Base-by-base conservation (phyloP, 2,888 invertebrate genomes). In the Lacanobia oleracea region DNA sequence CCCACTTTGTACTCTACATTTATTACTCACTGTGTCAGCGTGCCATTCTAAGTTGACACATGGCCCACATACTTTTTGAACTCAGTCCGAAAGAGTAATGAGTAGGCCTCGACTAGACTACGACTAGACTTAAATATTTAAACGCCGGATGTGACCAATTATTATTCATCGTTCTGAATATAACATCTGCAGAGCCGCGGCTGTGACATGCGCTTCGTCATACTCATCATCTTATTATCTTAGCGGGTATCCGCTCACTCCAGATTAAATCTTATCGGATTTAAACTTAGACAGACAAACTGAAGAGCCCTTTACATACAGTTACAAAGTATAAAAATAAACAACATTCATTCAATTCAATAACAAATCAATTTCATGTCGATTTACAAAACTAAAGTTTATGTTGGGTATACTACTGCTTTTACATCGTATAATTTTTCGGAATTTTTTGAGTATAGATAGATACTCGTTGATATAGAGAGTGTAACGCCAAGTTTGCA, bases 81-180 rank as follows among this genome's bases (percentile, higher is more conserved):
- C 64, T 50, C 21, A 2, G 23, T 66, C 70, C 64, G 50, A 70
- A 72, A 64, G 65, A 67, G 68, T 57, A 43, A 40, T 53, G 18
- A 60, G 21, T 64, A 67, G 54, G 56, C 62, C 64, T 62, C 51
- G 70, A 53, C 68, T 69, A 86, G 72, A 86, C 86, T 60, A 67
- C 40, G 56, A 56, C 72, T 75, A 82, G 80, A 85, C 85, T 71
- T 40, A 72, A 77, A 75, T 79, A 73, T 72, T 68, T 69, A 68
- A 79, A 82, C 65, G 71, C 81, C 82, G 85, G 85, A 84, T 83
- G 81, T 79, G 53, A 70, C 80, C 72, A 86, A 86, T 85, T 84
- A 84, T 84, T 84, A 81, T 77, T 79, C 82, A 82, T 75, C 67
- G 57, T 79, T 72, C 73, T 63, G 64, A 82, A 83, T 67, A 72